These are phyloP conservation scores for Phalacrocorax brasilianus DNA, from an alignment of 2,113 vertebrate species.

Conservation along the genomic window DNA sequence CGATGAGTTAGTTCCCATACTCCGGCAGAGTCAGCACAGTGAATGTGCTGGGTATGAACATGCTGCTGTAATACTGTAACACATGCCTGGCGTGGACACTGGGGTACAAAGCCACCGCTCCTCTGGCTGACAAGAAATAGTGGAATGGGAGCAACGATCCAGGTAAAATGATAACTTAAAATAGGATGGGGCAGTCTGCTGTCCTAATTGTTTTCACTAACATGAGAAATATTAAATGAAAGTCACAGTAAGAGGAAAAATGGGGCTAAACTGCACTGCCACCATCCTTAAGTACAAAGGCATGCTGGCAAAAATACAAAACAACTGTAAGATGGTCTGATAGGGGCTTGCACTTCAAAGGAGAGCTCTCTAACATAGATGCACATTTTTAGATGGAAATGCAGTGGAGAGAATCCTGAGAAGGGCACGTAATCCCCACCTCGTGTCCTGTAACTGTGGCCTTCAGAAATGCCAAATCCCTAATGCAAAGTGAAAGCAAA, in stretches of 20 bases:
- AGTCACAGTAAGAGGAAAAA: neutral
- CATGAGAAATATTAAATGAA: neutral
- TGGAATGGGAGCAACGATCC: neutral
- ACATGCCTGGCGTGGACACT: neutral
- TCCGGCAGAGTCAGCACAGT: neutral
- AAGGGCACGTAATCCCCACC: neutral
- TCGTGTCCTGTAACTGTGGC: neutral
- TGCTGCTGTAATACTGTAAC: neutral
- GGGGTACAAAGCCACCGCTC: neutral
- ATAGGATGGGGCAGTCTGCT: neutral
- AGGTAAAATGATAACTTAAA: neutral
- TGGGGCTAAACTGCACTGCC: neutral
- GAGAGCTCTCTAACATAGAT: neutral
- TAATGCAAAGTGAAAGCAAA: neutral
- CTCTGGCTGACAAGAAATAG: neutral
- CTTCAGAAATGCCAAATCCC: neutral
- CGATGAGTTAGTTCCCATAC: neutral
- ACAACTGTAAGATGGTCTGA: neutral
- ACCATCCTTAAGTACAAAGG: neutral
- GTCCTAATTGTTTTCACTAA: neutral
- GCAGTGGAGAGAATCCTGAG: neutral
- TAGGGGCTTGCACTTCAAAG: neutral
- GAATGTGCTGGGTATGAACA: too few relatives aligned
- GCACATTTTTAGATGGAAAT: neutral
- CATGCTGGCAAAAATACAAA: neutral